phyloP scores from a whole-genome alignment of 2,113 vertebrate genomes.

The Pterocles gutturalis region DNA sequence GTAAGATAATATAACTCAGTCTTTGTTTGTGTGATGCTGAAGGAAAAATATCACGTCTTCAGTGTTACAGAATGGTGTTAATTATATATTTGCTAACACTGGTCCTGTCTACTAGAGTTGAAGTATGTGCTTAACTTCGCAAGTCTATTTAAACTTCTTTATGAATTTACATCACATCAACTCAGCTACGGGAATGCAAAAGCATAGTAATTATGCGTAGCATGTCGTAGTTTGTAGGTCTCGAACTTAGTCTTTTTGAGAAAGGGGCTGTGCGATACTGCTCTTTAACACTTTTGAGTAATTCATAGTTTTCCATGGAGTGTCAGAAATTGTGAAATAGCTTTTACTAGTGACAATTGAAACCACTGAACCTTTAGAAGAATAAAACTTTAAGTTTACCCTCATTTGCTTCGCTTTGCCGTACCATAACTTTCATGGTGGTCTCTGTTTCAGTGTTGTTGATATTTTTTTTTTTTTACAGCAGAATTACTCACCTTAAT shows the following conservation, averaged over 20 bases:
- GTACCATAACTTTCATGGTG: neutral
- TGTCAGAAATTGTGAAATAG: neutral
- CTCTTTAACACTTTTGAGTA: neutral
- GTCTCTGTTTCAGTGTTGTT: neutral
- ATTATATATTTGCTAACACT: neutral
- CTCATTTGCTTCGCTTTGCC: neutral
- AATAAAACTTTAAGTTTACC: neutral
- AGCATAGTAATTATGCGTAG: neutral
- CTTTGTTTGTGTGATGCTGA: conserved; percentile 55
- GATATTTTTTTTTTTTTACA: neutral
- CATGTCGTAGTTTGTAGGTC: neutral
- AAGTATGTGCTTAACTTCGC: neutral
- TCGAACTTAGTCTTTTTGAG: neutral
- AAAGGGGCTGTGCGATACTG: neutral
- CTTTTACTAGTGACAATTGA: neutral
- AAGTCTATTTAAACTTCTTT: neutral
- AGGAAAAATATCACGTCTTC: conserved; percentile 46
- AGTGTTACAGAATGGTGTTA: neutral
- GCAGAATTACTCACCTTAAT: neutral
- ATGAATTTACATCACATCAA: neutral
- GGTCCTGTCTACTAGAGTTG: neutral
- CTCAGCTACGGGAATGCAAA: neutral
- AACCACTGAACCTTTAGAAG: neutral
- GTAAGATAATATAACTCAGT: conserved; percentile 62
- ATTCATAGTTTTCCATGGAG: neutral